Evolutionary conservation across 2,113 vertebrate species (phyloP), one percentile per base, ranked within the genome.

Genomic region (Ceyx melanurus): DNA sequence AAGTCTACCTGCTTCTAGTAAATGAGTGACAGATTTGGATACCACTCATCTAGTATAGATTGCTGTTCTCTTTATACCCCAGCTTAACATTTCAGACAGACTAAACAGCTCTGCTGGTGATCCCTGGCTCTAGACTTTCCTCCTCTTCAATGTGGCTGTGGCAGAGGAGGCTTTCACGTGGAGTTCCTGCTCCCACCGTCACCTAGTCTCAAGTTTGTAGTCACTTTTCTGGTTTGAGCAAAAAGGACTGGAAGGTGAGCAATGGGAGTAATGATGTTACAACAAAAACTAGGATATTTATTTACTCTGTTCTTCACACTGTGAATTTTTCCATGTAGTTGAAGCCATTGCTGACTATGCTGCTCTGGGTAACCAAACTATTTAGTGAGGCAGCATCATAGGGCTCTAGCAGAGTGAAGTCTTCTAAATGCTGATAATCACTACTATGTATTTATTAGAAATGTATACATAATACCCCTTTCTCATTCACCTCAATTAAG

Each of bases 1-100:
- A 93, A 75, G 76, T 79, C 76, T 95, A 53, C 51, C 31, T 86
- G 18, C 70, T 93, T 80, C 61, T 80, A 77, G 45, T 87, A 74
- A 75, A 53, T 72, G 56, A 87, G 50, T 83, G 61, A 57, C 71
- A 86, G 56, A 77, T 89, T 77, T 86, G 77, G 64, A 25, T 85
- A 51, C 77, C 87, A 25, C 31, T 90, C 31, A 50, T 90, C 42
- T 85, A 43, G 71, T 85, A 48, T 60, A 43, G 77, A 73, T 84
- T 76, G 31, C 33, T 72, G 89, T 89, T 82, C 62, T 84, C 29
- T 54, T 90, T 77, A 68, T 61, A 35, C 15, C 22, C 54, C 66
- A 29, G 46, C 42, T 76, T 82, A 94, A 40, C 45, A 10, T 33
- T 89, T 82, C 19, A 62, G 75, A 51, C 79, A 0, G 0, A 75